A percentile compares a stretch with the other conserved stretches of the same genome.
Conservation (phyloP, 2,113 vertebrate genomes). For the Suricata suricatta region DNA sequence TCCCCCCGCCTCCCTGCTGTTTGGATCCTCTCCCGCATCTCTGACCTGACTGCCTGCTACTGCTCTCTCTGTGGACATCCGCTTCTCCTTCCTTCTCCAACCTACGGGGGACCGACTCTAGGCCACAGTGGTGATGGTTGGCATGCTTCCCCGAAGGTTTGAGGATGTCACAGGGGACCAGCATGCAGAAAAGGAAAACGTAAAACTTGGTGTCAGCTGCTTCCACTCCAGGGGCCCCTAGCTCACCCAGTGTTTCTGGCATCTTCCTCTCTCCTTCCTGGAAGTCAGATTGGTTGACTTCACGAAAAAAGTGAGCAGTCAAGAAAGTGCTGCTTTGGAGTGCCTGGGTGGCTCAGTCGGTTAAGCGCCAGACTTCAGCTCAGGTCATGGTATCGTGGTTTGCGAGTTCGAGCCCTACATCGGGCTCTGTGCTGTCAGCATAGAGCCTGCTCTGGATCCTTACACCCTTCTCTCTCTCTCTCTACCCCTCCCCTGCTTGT, state of each 20-base stretch:
- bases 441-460: no score
- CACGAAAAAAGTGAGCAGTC: rapidly evolving
- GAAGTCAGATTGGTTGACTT: neutral
- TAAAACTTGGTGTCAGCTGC: neutral
- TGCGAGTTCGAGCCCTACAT: no score
- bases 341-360: no score
- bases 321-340: no score
- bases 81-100: no score
- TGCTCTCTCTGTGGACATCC: neutral
- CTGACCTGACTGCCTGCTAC: neutral
- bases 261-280: neutral
- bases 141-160: rapidly evolving
- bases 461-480: no score
- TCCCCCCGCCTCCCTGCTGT: rapidly evolving
- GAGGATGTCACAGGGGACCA: neutral
- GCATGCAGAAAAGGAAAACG: neutral
- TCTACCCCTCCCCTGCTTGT: no score
- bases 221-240: no score
- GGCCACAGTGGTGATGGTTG: rapidly evolving
- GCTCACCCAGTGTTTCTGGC: neutral
- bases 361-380: no score
- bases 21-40: neutral
- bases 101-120: rapidly evolving
- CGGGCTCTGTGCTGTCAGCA: no score
- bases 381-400: no score